Evolutionary conservation across 1,140 invertebrate species (phyloP).

Genomic region (Yoshiicerus persimilis): DNA sequence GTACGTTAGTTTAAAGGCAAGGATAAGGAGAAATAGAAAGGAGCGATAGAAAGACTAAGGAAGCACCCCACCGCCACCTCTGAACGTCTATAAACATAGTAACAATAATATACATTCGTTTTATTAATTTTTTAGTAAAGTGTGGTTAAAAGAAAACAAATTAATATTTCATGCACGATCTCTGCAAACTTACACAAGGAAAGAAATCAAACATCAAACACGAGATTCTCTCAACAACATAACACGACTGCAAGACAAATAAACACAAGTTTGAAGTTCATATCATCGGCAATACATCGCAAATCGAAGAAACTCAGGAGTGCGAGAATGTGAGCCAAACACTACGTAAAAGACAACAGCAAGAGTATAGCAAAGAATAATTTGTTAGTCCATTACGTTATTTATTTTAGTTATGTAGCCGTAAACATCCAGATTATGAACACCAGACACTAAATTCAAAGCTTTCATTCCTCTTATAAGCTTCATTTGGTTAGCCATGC

Average conservation of each 20-base stretch:
- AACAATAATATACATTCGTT: background rate
- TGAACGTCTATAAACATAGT: background rate
- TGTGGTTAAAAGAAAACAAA: background rate
- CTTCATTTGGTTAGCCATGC: too few relatives aligned
- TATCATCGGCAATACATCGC: background rate
- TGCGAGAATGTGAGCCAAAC: background rate
- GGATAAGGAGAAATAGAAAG: background rate
- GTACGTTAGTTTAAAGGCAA: background rate
- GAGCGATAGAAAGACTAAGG: background rate
- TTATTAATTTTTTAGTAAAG: background rate
- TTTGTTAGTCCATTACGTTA: background rate
- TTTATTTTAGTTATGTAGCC: too few relatives aligned
- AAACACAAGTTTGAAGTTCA: background rate
- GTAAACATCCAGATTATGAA: too few relatives aligned
- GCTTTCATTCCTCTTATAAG: too few relatives aligned
- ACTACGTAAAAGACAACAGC: too few relatives aligned
- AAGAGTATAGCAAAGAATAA: too few relatives aligned
- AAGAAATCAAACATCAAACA: slow-evolving; percentile 34
- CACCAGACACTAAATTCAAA: too few relatives aligned
- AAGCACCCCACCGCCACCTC: slow-evolving; percentile 39
- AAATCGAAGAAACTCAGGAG: background rate
- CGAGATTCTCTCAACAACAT: slow-evolving; percentile 30
- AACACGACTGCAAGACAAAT: slow-evolving; percentile 30
- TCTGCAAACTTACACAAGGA: slow-evolving; percentile 4
- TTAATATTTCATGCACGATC: background rate